Evolutionary conservation across 2,888 invertebrate species (phyloP), one percentile per base, ranked within the genome.

Genomic region (Escarpia spicata): DNA sequence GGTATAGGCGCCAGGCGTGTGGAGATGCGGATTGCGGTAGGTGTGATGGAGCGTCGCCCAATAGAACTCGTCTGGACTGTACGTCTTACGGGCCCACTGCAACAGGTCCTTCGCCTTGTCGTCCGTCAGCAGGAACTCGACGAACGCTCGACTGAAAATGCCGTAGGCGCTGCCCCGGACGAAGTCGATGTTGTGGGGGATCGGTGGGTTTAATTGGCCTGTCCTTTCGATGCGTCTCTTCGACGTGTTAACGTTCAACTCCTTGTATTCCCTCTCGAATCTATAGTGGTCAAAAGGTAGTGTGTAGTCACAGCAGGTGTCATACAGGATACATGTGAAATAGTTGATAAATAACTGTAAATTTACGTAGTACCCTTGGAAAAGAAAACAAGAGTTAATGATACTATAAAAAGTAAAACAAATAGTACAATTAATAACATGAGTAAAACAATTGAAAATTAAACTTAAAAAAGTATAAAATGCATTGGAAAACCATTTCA

Each of bases 141-240:
- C 95, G 93, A 96, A 96, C 6, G 93, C 93, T 26, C 96, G 93
- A 90, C 95, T 96, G 93, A 96, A 96, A 0, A 96, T 94, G 3
- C 96, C 96, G 93, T 96, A 96, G 0, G 96, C 96, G 94, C 96
- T 96, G 9, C 96, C 96, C 92, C 96, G 95, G 4, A 96, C 95
- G 12, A 95, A 94, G 19, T 93, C 94, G 10, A 95, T 93, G 15
- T 94, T 92, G 92, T 95, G 93, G 0, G 95, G 95, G 3, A 95
- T 94, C 1, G 92, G 92, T 0, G 94, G 93, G 52, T 94, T 94
- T 75, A 92, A 91, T 31, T 92, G 93, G 0, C 93, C 90, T 93
- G 95, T 94, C 91, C 95, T 95, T 90, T 94, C 93, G 2, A 95
- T 94, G 0, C 94, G 94, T 6, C 93, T 52, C 2, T 92, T 93